Evolutionary conservation across 1,140 invertebrate species (phyloP).

Genomic region (Triops longicaudatus): DNA sequence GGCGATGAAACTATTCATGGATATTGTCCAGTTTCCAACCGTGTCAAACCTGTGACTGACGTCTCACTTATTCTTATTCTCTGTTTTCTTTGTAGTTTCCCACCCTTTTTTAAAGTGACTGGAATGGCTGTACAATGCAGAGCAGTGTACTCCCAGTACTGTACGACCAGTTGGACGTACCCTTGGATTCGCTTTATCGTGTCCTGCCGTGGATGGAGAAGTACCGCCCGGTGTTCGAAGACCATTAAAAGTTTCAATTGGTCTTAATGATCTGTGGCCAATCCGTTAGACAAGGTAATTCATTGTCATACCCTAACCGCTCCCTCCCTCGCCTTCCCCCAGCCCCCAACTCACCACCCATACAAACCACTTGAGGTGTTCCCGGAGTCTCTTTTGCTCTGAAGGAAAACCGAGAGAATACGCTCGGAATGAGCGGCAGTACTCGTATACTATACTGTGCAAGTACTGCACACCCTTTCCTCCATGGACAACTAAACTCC

Average conservation of each 20-base stretch:
- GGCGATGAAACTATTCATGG: neutral
- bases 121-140: no score
- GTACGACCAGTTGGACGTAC: no score
- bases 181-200: no score
- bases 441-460: no score
- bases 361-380: neutral
- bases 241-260: slow-evolving; percentile 13
- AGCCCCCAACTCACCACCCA: neutral
- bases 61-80: neutral
- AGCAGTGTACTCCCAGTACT: no score
- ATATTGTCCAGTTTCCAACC: neutral
- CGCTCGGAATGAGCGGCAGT: neutral
- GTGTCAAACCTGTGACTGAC: neutral
- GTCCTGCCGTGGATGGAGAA: neutral
- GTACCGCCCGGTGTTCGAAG: neutral
- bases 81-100: neutral
- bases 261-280: slow-evolving; percentile 14
- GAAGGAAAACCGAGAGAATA: neutral
- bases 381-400: neutral
- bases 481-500: no score
- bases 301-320: neutral
- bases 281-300: slow-evolving; percentile 15
- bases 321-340: neutral
- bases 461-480: no score
- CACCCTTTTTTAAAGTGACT: neutral